Conservation (phyloP, 1,140 invertebrate genomes). For the silkworm (Bombyx mori) region ASM3026992v2 NC_085107.1:17657001-17657500, state of each 20-base stretch:
- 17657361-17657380: constrained; percentile 41
- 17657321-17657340: constrained; percentile 67
- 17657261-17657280: constrained; percentile 62
- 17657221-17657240: constrained; percentile 22
- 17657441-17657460: constrained; percentile 66
- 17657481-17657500: constrained; percentile 60
- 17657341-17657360: constrained; percentile 67
- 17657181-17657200: constrained; percentile 20
- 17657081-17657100: no score
- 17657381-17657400: constrained; percentile 24
- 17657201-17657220: constrained; percentile 44
- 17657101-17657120: no score
- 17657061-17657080: no score
- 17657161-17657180: no score
- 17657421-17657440: constrained; percentile 53
- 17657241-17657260: constrained; percentile 57
- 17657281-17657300: constrained; percentile 66
- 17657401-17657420: constrained; percentile 53
- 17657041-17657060: no score
- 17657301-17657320: constrained; percentile 70
- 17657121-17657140: no score
- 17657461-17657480: constrained; percentile 64
- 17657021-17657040: no score
- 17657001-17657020: no score
- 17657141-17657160: no score